Evolutionary conservation across 2,113 vertebrate species (phyloP).

Genomic region (Lagopus leucura): DNA sequence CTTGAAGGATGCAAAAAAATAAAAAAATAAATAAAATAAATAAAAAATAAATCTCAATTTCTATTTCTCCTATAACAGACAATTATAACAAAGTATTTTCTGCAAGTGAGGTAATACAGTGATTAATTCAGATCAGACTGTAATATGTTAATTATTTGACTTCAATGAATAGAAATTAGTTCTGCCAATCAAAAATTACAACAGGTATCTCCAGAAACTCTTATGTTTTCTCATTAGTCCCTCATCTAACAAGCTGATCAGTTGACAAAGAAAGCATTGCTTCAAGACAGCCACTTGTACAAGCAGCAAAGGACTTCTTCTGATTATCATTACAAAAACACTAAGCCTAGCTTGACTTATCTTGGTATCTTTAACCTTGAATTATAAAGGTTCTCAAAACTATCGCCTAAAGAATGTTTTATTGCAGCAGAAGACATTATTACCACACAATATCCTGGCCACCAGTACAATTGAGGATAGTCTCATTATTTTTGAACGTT

Average conservation of each 20-base stretch:
- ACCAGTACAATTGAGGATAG: not conserved
- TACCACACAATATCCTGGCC: not conserved
- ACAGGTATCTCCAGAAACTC: not conserved
- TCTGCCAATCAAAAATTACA: not conserved
- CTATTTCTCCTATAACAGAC: not conserved
- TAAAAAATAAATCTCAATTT: not conserved
- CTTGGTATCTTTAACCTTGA: conserved; percentile 39
- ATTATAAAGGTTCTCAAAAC: conserved; percentile 3
- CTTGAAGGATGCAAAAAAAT: not conserved
- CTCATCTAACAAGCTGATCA: not conserved
- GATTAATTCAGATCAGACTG: not conserved
- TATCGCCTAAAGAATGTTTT: not conserved
- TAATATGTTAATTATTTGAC: not conserved
- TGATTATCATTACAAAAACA: not conserved
- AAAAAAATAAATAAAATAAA: too few species aligned
- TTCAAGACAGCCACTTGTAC: not conserved
- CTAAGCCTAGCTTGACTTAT: not conserved
- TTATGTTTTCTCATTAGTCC: not conserved
- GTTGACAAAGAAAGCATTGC: rapidly evolving
- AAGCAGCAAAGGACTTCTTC: not conserved
- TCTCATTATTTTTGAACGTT: conserved; percentile 34
- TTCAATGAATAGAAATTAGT: not conserved
- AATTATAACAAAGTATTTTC: not conserved
- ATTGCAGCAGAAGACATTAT: not conserved
- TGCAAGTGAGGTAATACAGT: not conserved